Evolutionary conservation across 2,888 invertebrate species (phyloP).

Genomic region (Ochropacha duplaris): DNA sequence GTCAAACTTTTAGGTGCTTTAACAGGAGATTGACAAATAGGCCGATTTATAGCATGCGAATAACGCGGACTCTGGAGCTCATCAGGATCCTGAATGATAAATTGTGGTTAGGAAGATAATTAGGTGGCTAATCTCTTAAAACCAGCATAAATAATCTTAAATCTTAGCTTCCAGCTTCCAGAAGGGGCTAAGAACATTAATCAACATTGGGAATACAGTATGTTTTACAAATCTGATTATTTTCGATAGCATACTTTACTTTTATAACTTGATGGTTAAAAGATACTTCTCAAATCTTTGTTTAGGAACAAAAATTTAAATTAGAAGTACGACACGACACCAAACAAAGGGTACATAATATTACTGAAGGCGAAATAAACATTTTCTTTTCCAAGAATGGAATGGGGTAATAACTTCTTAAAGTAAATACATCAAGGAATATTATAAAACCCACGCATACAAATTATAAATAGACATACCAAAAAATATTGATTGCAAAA

Average conservation of each 20-base stretch:
- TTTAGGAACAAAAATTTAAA: no score
- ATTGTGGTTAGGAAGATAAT: slow-evolving; percentile 7
- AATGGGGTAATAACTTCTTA: neutral
- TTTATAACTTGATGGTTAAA: no score
- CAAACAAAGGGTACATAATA: no score
- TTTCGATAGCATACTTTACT: no score
- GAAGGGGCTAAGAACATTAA: no score
- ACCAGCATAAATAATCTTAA: neutral
- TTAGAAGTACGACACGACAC: neutral
- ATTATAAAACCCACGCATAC: neutral
- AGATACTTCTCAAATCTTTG: no score
- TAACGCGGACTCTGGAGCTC: neutral
- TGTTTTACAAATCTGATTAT: no score
- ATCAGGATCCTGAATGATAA: slow-evolving; percentile 8
- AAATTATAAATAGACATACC: neutral
- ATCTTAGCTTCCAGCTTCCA: neutral
- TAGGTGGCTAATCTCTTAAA: neutral
- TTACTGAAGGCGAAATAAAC: neutral
- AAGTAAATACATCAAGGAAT: neutral
- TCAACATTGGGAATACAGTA: neutral
- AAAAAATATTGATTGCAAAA: no score
- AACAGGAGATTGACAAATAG: slow-evolving; percentile 22
- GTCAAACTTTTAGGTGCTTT: slow-evolving; percentile 16
- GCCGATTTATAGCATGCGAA: slow-evolving; percentile 14
- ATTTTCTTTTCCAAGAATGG: neutral